Base-by-base conservation (phyloP, 2,113 vertebrate genomes). In the Orcinus orca region DNA sequence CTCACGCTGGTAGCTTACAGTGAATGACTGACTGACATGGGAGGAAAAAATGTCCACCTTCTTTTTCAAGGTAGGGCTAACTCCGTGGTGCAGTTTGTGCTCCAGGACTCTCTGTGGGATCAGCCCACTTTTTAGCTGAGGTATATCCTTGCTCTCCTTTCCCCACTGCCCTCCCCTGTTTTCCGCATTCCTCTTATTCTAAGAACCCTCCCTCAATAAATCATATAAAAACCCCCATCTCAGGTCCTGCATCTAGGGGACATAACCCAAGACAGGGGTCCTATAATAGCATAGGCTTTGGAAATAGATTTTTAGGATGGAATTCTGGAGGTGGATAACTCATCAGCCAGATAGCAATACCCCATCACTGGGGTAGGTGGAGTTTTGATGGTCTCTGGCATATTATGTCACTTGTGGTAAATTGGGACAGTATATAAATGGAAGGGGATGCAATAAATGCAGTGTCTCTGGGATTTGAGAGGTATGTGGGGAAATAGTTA, bases 341-440 rank as follows among this genome's bases (percentile, higher is more conserved):
- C 63, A 29, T 23, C 44, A 14, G 31, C 1, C 12, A 65, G 47
- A 14, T 31, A 47, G 10, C n/a, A 41, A 4, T 1, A 44, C 6
- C 74, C 9, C 67, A 17, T 74, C 5, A 8, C 55, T 38, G 33
- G 21, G 26, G 8, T 26, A 38, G 4, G 10, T 47, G 25, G 36
- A n/a, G 14, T 31, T 62, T 79, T 15, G 29, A 70, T 36, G 36
- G 36, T 70, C 44, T 86, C 38, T 31, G 60, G 58, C 14, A 18
- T 33, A 29, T n/a, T 18, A n/a, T 20, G 21, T 87, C 47, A 17
- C 62, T 33, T 50, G 8, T 23, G 33, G 20, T 38, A 23, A 73
- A 21, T 5, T 33, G 0, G n/a, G 25, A 21, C 10, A 2, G 20
- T 9, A 2, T 20, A 1, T 10, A 33, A 33, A 18, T 33, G 3